A percentile compares a stretch with the other conserved stretches of the same genome.
Evolutionary conservation across 2,888 invertebrate species (phyloP).

Genomic region (Diogma glabrata): DNA sequence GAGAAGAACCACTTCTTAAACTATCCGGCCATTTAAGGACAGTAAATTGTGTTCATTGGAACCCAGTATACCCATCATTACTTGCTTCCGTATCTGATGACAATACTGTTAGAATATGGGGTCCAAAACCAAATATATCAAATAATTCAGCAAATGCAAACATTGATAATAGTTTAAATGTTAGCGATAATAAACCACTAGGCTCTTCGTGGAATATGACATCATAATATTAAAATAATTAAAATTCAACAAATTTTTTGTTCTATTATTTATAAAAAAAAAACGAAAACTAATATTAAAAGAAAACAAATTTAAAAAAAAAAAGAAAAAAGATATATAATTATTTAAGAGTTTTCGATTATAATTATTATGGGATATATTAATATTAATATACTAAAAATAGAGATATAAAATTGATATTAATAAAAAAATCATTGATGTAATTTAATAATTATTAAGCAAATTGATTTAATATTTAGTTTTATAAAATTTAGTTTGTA

Average conservation of each 20-base stretch:
- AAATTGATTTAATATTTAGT: not conserved
- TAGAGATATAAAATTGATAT: not conserved
- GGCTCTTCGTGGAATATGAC: conserved; percentile 38
- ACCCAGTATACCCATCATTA: conserved; percentile 87
- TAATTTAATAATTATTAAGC: no score
- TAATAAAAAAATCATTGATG: conserved; percentile 1
- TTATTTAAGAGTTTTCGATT: no score
- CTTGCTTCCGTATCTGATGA: conserved; percentile 95
- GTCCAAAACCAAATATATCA: conserved; percentile 45
- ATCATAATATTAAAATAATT: conserved; percentile 23
- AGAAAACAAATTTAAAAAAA: not conserved
- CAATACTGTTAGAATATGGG: conserved; percentile 91
- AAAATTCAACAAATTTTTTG: no score
- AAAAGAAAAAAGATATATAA: not conserved
- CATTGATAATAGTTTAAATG: conserved; percentile 3
- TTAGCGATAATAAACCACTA: conserved; percentile 25
- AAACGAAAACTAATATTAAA: conserved; percentile 6
- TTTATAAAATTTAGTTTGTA: conserved; percentile 9
- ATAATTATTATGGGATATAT: no score
- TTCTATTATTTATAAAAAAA: no score
- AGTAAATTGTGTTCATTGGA: conserved; percentile 97
- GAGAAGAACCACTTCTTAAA: conserved; percentile 82
- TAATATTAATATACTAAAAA: conserved; percentile 1
- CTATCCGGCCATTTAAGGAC: conserved; percentile 88
- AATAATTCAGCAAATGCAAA: not conserved